Base-by-base conservation (phyloP, 2,888 invertebrate species). In the Morpho helenor region DNA sequence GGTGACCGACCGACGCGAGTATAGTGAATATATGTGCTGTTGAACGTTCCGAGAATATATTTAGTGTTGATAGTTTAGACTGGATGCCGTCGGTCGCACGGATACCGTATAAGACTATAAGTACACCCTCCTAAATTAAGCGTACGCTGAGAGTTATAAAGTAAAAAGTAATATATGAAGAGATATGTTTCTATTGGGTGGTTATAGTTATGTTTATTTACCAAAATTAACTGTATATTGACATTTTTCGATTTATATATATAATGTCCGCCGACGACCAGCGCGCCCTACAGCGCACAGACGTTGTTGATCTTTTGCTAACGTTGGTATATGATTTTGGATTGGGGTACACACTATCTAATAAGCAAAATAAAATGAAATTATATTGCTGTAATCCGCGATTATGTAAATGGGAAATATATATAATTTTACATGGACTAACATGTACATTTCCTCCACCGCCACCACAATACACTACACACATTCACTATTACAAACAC, bases 1-100 rank as follows among this genome's bases (percentile, higher is more conserved):
- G 82, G 86, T 82, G 86, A 81, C 84, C 85, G 86, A 84, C 81
- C 75, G 68, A 68, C 77, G 85, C 79, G 82, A 84, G 82, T 83
- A 82, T 87, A 88, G 88, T 88, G 89, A 85, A 87, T 89, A 88
- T 88, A 89, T 85, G 87, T 88, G 87, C 86, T 90, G 90, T 90
- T 90, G 90, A 89, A 89, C 82, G 90, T 89, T 90, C 76, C 81
- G 82, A 88, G 83, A 80, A 79, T 84, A 88, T 84, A 80, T 85
- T 82, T 87, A 86, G 88, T 87, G 88, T 89, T 88, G 84, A 84
- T 80, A 73, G 81, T 80, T 72, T 68, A 62, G 66, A 83, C 85
- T 81, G 87, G 87, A 79, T 79, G 76, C 75, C 74, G 79, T 87
- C 79, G 87, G 87, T 87, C 87, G 81, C 87, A 80, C 84, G 86